Conservation (phyloP, 2,888 invertebrate species). For the Megalurothrips usitatus region DNA sequence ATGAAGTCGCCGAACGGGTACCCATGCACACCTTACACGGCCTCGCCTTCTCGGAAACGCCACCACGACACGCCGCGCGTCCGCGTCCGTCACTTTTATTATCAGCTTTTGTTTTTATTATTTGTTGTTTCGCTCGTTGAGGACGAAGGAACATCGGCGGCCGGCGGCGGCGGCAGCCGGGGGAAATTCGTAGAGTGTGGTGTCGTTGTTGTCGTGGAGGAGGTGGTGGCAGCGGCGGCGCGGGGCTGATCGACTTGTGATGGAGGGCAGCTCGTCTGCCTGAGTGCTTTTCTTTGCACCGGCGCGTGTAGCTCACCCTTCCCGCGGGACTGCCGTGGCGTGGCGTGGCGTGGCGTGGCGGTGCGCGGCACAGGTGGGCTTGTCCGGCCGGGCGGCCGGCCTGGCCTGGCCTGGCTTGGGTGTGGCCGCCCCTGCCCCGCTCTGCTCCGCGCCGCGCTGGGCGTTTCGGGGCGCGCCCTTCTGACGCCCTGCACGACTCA, state of each 20-base stretch:
- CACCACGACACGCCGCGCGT: conserved; percentile 39
- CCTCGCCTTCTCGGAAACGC: conserved; percentile 42
- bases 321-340: conserved; percentile 31
- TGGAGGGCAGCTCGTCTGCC: neutral
- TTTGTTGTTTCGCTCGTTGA: neutral
- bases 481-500: conserved; percentile 32
- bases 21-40: conserved; percentile 26
- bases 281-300: neutral
- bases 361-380: neutral
- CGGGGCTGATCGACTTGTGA: conserved; percentile 15
- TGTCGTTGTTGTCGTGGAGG: neutral
- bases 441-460: conserved; percentile 31
- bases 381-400: too few relatives aligned
- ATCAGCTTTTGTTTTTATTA: neutral
- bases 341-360: conserved; percentile 9
- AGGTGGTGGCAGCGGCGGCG: neutral
- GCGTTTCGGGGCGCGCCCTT: conserved; percentile 39
- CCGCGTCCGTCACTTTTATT: conserved; percentile 31
- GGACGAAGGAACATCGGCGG: neutral
- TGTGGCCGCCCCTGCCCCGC: conserved; percentile 5
- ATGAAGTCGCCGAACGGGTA: conserved; percentile 44
- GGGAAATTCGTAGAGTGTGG: too few relatives aligned
- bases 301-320: too few relatives aligned
- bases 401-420: neutral
- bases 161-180: neutral